Evolutionary conservation across 2,888 invertebrate genomes (phyloP), one percentile per base, ranked within the genome.

Genomic region (Teleogryllus oceanicus): DNA sequence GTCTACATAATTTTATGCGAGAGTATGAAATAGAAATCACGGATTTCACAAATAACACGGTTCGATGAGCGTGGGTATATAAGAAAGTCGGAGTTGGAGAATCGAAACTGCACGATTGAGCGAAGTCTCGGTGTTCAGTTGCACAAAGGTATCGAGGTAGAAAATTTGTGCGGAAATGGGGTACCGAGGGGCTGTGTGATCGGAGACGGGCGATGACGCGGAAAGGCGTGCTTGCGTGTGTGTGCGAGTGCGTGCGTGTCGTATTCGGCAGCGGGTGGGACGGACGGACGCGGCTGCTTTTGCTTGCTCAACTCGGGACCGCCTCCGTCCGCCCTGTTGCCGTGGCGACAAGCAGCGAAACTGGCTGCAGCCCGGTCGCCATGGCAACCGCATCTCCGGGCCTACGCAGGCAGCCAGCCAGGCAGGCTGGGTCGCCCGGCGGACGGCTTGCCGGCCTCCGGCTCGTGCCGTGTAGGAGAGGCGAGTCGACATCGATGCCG

Each of bases 381-480:
- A 80, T 78, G 77, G 78, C 76, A 78, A 80, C 80, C 74, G 80
- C 80, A 80, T 80, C 78, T 74, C 37, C 74, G 78, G 62, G 37
- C 37, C 37, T 37, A 78, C 50, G 24, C 50, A 49, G 49, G 50
- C 50, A 16, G 78, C 11, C 49, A 49, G 49, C 49, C n/a, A 49
- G 12, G 78, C 78, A n/a, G 20, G 49, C 37, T 37, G 37, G 37
- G 37, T 37, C 37, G 37, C 37, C 37, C 37, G 37, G 37, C 37
- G 37, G 37, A 37, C 37, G 37, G 37, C 37, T 37, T 11, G 11
- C 13, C 20, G 16, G 76, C 76, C 76, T 24, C 8, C 37, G 21
- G 74, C 18, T 74, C 18, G n/a, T 5, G 18, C 18, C 18, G 74
- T 74, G 18, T 8, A 4, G n/a, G 74, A 21, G 21, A 21, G 1